Evolutionary conservation across 2,888 invertebrate species (phyloP).

Genomic region (Epinotia bilunana): DNA sequence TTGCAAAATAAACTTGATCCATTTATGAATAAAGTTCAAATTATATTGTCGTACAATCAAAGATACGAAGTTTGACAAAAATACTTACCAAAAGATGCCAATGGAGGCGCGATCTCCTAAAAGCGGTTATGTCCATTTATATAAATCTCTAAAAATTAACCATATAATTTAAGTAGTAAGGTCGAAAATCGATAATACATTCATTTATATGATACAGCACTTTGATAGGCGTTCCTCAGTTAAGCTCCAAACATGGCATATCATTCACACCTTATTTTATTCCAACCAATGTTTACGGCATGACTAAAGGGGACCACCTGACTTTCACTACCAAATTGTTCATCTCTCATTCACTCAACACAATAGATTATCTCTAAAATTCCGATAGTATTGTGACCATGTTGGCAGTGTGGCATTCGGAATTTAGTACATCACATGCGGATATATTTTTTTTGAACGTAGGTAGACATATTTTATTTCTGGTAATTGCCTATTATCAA

Average conservation of each 20-base stretch:
- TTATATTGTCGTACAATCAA: neutral
- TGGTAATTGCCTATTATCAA: too few relatives aligned
- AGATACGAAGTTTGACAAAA: constrained; percentile 2
- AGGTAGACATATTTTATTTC: too few relatives aligned
- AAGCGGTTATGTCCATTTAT: neutral
- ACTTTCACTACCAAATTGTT: constrained; percentile 38
- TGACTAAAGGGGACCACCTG: constrained; percentile 34
- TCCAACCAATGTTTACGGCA: constrained; percentile 27
- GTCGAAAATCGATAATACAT: neutral
- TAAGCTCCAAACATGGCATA: constrained; percentile 27
- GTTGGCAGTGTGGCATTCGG: neutral
- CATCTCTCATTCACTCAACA: constrained; percentile 42
- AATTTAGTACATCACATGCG: neutral
- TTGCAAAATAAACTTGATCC: neutral
- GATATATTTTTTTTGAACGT: too few relatives aligned
- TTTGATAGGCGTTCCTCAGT: neutral
- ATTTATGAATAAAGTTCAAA: neutral
- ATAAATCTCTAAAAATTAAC: neutral
- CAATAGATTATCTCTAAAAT: constrained; percentile 29
- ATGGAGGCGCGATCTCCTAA: neutral
- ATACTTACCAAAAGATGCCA: neutral
- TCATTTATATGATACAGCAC: neutral
- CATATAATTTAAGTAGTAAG: neutral
- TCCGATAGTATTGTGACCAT: constrained; percentile 21
- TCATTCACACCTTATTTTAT: constrained; percentile 41